These are phyloP conservation scores for Candidula unifasciata DNA, from an alignment of 2,888 invertebrate species.

Conservation along the genomic window DNA sequence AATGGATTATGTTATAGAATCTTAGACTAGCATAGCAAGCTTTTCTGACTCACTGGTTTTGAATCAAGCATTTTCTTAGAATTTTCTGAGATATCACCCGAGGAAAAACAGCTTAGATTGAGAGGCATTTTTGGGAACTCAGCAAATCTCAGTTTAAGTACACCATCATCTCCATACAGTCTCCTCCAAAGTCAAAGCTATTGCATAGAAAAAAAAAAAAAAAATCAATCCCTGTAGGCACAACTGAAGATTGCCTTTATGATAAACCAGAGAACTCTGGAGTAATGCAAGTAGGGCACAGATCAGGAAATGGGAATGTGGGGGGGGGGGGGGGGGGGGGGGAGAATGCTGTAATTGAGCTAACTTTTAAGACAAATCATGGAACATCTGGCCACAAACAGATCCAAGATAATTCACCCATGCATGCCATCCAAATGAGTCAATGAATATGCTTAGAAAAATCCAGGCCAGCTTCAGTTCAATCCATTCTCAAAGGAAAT, in stretches of 20 bases:
- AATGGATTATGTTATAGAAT: too few species aligned
- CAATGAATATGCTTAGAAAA: too few species aligned
- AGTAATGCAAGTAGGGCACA: conserved; percentile 58
- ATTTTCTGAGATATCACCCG: conserved; percentile 58
- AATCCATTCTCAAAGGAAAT: too few species aligned
- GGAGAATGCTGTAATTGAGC: too few species aligned
- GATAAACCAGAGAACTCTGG: conserved; percentile 69
- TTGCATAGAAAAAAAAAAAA: conserved; percentile 51
- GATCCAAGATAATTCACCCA: too few species aligned
- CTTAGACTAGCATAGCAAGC: conserved; percentile 61
- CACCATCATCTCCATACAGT: conserved; percentile 48
- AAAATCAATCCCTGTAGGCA: conserved; percentile 56
- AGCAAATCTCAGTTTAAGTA: conserved; percentile 27
- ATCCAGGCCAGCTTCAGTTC: too few species aligned
- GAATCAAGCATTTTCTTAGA: conserved; percentile 64
- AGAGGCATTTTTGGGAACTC: conserved; percentile 37
- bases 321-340: background rate
- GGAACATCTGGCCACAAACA: too few species aligned
- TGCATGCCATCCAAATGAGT: too few species aligned
- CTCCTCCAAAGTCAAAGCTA: conserved; percentile 43
- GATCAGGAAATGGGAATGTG: conserved; percentile 24
- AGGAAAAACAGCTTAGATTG: conserved; percentile 44
- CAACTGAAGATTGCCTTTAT: conserved; percentile 66
- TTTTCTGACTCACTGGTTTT: conserved; percentile 69
- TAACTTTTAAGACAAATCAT: too few species aligned